Conservation (phyloP, 2,113 vertebrate genomes). For the Phaetusa simplex region DNA sequence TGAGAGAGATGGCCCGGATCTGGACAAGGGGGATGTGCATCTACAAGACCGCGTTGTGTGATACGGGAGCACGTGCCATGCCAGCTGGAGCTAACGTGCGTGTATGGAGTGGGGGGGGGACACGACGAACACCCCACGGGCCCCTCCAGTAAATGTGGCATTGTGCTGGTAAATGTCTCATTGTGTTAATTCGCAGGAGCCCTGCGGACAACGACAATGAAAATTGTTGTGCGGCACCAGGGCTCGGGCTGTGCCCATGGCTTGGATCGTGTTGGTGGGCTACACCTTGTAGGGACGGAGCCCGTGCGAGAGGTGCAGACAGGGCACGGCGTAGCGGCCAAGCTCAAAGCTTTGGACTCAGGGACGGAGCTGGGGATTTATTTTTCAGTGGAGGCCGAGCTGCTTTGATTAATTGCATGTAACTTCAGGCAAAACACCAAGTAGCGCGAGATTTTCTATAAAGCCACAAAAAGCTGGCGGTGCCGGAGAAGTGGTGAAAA, state of each 20-base stretch:
- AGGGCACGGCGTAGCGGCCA: fast-evolving
- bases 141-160: background rate
- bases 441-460: background rate
- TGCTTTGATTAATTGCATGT: background rate
- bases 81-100: constrained; percentile 10
- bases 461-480: background rate
- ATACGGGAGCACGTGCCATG: background rate
- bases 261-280: background rate
- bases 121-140: background rate
- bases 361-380: background rate
- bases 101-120: background rate
- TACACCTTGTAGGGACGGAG: background rate
- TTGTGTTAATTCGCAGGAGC: background rate
- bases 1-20: background rate
- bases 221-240: background rate
- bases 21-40: background rate
- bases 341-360: background rate
- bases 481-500: background rate
- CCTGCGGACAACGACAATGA: background rate
- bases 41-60: background rate
- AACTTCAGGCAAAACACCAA: constrained; percentile 9
- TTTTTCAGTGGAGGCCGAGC: background rate
- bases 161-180: constrained; percentile 36
- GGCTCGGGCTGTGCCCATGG: background rate
- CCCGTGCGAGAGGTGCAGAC: background rate